These are phyloP conservation scores for Hydropotes inermis DNA, from an alignment of 2,113 vertebrate species.

Conservation along the genomic window DNA sequence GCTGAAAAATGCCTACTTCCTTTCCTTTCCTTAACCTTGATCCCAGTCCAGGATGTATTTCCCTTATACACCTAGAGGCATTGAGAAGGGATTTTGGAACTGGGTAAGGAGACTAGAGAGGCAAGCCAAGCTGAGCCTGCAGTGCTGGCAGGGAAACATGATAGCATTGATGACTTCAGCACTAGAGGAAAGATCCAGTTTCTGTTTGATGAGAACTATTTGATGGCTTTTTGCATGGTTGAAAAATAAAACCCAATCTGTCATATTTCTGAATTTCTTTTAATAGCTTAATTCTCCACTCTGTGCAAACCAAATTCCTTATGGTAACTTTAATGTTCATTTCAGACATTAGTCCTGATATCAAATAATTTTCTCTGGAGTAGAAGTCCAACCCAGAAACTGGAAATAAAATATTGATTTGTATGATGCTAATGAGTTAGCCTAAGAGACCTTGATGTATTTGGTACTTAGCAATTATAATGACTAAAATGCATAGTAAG, in stretches of 20 bases:
- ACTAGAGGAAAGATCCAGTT: conserved; percentile 44
- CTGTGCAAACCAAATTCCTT: conserved; percentile 42
- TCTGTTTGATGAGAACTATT: conserved; percentile 30
- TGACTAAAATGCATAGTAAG: not conserved
- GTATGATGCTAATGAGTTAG: conserved; percentile 19
- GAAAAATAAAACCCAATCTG: conserved; percentile 63
- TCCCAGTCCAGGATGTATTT: not conserved
- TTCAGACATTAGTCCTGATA: conserved; percentile 44
- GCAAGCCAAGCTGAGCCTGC: not conserved
- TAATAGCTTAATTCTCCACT: conserved; percentile 45
- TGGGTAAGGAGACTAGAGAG: not conserved
- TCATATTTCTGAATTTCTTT: conserved; percentile 41
- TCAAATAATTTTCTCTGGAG: conserved; percentile 24
- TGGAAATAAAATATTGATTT: conserved; percentile 20
- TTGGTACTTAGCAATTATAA: not conserved
- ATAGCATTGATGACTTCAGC: conserved; percentile 22
- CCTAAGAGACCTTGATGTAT: not conserved
- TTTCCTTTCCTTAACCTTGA: not conserved
- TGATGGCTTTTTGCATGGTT: conserved; percentile 49
- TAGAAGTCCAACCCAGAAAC: not conserved
- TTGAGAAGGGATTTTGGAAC: not conserved
- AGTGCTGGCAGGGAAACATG: not conserved
- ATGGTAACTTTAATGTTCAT: conserved; percentile 54
- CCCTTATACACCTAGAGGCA: not conserved
- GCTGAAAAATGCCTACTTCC: not conserved